A percentile compares a stretch with the other conserved stretches of the same genome.
phyloP scores from a whole-genome alignment of 1,140 invertebrate genomes.

The Scaptodrosophila lebanonensis region DNA sequence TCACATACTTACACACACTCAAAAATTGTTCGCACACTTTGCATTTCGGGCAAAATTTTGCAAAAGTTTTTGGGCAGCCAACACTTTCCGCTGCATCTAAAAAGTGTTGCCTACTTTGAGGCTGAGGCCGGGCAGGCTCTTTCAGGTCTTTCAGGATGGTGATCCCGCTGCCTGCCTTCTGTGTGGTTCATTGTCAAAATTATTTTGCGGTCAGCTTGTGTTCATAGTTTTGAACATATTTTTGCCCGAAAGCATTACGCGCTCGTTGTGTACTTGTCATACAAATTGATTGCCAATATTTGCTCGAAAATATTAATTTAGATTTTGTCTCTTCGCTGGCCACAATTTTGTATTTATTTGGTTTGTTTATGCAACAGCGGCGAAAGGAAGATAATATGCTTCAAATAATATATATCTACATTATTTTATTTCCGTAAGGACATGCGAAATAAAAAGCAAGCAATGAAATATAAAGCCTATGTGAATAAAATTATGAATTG shows the following conservation, averaged over 20 bases:
- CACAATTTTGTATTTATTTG: constrained; percentile 5
- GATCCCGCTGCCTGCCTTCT: constrained; percentile 36
- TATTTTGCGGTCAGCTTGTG: constrained; percentile 72
- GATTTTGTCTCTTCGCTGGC: constrained; percentile 19
- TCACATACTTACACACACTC: constrained; percentile 30
- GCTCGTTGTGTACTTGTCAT: too few species aligned
- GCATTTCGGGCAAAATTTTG: constrained; percentile 66
- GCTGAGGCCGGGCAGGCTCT: too few species aligned
- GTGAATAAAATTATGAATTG: too few species aligned
- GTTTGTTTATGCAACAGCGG: constrained; percentile 3
- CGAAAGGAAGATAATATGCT: too few species aligned
- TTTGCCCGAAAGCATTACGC: constrained; percentile 1
- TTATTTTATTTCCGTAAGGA: too few species aligned
- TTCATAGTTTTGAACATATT: constrained; percentile 62
- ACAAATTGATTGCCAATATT: constrained; percentile 11
- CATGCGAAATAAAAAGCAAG: too few species aligned
- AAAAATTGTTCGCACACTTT: constrained; percentile 70
- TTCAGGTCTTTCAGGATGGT: too few species aligned
- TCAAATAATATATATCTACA: too few species aligned
- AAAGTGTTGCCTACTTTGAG: constrained; percentile 68
- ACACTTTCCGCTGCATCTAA: constrained; percentile 59
- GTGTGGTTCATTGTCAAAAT: constrained; percentile 69
- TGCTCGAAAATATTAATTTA: constrained; percentile 14
- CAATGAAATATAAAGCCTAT: too few species aligned
- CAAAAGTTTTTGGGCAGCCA: constrained; percentile 54